Evolutionary conservation across 2,888 invertebrate species (phyloP).

Genomic region (Drosophila rellima): DNA sequence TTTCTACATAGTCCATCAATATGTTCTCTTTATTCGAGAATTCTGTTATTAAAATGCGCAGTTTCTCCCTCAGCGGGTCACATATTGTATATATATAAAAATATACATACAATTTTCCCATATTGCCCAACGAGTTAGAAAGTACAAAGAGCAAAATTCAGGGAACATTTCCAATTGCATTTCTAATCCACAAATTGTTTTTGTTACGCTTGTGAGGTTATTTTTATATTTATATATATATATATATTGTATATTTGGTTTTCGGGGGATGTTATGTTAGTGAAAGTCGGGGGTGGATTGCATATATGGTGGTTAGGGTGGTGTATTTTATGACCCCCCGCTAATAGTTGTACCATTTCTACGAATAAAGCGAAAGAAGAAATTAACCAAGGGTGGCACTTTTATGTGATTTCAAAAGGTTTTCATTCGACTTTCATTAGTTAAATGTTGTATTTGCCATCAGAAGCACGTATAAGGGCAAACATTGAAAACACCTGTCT

Average conservation of each 20-base stretch:
- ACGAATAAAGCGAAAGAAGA: conserved; percentile 34
- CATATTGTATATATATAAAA: neutral
- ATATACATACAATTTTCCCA: neutral
- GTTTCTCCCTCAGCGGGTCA: conserved; percentile 5
- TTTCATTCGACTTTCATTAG: conserved; percentile 29
- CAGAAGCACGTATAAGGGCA: neutral
- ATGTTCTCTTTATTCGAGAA: conserved; percentile 8
- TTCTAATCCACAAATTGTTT: conserved; percentile 42
- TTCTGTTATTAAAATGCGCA: conserved; percentile 2
- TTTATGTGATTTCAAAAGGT: conserved; percentile 43
- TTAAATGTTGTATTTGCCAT: conserved; percentile 8
- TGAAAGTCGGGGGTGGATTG: conserved; percentile 44
- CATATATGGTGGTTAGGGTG: conserved; percentile 33
- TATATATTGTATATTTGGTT: neutral
- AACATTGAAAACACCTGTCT: conserved; percentile 31
- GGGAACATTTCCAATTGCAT: conserved; percentile 39
- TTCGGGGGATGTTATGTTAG: conserved; percentile 45
- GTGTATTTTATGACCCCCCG: conserved; percentile 47
- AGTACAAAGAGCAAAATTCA: conserved; percentile 27
- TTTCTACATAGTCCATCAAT: too few relatives aligned
- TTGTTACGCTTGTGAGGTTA: conserved; percentile 36
- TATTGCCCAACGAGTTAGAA: conserved; percentile 5
- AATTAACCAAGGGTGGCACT: conserved; percentile 47
- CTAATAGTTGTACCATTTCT: conserved; percentile 32
- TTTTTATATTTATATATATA: conserved; percentile 21